Evolutionary conservation across 2,797 vertebrate genomes (phyloP), one percentile per base, ranked within the genome.

Genomic region (Adrianichthys oophorus): DNA sequence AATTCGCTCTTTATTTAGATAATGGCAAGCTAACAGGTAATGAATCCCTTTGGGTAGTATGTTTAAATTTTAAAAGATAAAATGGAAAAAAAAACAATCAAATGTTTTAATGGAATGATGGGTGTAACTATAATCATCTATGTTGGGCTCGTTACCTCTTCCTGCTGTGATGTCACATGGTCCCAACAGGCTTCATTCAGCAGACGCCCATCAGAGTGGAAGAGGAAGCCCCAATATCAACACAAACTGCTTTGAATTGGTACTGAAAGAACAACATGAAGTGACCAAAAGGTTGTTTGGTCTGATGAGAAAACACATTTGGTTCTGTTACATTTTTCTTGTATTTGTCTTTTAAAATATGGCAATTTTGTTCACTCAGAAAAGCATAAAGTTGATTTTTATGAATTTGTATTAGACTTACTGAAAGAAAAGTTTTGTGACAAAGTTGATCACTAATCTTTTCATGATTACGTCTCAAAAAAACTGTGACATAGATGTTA

Each of bases 221-320:
- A 81, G 62, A 85, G 87, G 87, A 92, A 89, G 72, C 72, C 66
- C 63, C 45, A 59, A 14, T 85, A 65, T 89, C 85, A 90, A 89
- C 87, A 89, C 50, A 60, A 55, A 79, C 19, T 56, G 57, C 80
- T 89, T 87, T 87, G 67, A 82, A 72, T 56, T 59, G n/a, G 45
- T 61, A 73, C 24, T 70, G 65, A 64, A 53, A 59, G 62, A 32
- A 47, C 59, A 64, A 68, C 51, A 54, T 56, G 44, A 67, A 79
- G 65, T 70, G 21, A 23, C 45, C 44, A 41, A 72, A 79, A 24
- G 65, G 45, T 56, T 41, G 18, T 53, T 40, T 18, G 49, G 42
- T 49, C 18, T 61, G 59, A 48, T 14, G 47, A 46, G 40, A 73
- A 79, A 64, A 1, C 44, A 43, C 18, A 21, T 24, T 21, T 37